These are phyloP conservation scores for Synodontis membranacea DNA, from an alignment of 2,113 vertebrate genomes.

Conservation along the genomic window DNA sequence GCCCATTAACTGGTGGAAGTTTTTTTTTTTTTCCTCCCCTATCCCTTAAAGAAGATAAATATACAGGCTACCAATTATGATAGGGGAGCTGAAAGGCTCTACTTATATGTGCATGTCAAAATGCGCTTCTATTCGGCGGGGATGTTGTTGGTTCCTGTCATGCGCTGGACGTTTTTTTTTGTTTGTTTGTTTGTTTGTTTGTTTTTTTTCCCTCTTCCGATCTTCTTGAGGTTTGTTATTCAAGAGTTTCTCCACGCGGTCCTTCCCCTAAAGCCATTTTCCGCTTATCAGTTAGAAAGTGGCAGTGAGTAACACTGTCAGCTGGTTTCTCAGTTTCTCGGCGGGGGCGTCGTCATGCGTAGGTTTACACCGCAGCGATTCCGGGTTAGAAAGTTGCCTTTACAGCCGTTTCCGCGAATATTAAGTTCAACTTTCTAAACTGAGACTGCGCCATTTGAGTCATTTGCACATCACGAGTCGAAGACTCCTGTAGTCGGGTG, in stretches of 20 bases:
- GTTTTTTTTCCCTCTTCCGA: not conserved
- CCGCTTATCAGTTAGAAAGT: conserved; percentile 22
- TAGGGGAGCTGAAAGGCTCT: no score
- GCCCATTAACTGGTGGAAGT: not conserved
- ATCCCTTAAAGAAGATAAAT: not conserved
- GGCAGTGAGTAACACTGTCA: conserved; percentile 32
- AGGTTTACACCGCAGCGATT: conserved; percentile 8
- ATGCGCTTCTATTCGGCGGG: not conserved
- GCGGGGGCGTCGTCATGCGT: not conserved
- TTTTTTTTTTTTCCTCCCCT: not conserved
- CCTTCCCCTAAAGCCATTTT: conserved; percentile 6
- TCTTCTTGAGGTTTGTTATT: not conserved
- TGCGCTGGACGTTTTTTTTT: not conserved
- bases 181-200: no score
- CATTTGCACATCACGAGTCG: not conserved
- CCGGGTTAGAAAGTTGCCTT: conserved; percentile 7
- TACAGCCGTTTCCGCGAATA: not conserved
- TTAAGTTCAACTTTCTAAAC: not conserved
- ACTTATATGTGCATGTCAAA: not conserved
- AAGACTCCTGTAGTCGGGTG: not conserved
- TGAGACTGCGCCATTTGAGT: not conserved
- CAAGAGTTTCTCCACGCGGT: not conserved
- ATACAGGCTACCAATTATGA: not conserved
- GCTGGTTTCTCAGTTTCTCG: conserved; percentile 4
- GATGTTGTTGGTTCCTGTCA: not conserved